phyloP scores from a whole-genome alignment of 2,113 vertebrate species.

The Prunella fulvescens region DNA sequence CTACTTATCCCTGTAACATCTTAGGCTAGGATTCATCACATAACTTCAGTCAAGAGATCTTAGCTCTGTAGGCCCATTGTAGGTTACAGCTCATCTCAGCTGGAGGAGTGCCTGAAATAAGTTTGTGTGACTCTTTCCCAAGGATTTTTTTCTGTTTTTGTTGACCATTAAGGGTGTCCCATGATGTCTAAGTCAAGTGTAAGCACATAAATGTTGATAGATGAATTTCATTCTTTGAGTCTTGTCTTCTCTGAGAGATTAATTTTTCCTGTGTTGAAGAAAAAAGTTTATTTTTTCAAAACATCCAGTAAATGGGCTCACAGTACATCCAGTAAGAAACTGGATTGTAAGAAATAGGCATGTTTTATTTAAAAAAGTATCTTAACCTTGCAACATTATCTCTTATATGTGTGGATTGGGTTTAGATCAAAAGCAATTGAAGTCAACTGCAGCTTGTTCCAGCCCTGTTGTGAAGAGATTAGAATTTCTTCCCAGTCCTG shows the following conservation, averaged over 20 bases:
- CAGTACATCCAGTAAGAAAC: neutral
- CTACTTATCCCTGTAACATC: neutral
- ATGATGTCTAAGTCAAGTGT: neutral
- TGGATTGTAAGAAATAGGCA: neutral
- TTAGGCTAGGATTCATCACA: neutral
- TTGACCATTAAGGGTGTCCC: neutral
- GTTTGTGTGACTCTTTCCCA: neutral
- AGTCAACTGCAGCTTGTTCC: conserved; percentile 61
- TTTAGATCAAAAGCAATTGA: conserved; percentile 68
- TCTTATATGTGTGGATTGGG: neutral
- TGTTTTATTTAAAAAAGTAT: neutral
- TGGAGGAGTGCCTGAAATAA: neutral
- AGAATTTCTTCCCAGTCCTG: conserved; percentile 45
- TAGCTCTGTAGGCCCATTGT: neutral
- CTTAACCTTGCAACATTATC: neutral
- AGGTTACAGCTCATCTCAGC: neutral
- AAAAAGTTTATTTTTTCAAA: neutral
- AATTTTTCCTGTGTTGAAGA: neutral
- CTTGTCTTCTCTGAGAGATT: neutral
- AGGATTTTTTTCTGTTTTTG: neutral
- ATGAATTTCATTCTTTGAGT: neutral
- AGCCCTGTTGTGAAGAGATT: conserved; percentile 62
- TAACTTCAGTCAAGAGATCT: neutral
- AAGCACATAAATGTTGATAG: neutral
- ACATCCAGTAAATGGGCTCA: neutral